phyloP scores from a whole-genome alignment of 2,113 vertebrate genomes.

The Leptodactylus fuscus region DNA sequence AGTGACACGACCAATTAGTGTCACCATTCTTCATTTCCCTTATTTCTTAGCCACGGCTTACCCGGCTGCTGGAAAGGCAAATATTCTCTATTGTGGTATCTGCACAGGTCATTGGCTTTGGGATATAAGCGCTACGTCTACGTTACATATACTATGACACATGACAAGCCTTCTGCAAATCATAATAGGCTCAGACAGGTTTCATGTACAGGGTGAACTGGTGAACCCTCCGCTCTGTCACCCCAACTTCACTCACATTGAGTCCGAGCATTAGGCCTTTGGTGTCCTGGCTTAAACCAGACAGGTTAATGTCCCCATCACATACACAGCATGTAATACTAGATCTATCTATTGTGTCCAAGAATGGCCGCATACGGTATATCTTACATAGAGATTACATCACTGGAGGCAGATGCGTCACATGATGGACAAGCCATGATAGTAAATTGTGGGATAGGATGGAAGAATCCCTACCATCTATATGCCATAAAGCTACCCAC shows the following conservation, averaged over 20 bases:
- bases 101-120: neutral
- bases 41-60: neutral
- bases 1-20: constrained; percentile 82
- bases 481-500: too few species aligned
- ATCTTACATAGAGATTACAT: too few species aligned
- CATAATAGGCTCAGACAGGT: constrained; percentile 34
- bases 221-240: neutral
- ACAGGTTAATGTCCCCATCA: neutral
- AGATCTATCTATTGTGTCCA: too few species aligned
- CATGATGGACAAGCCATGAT: too few species aligned
- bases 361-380: too few species aligned
- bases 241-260: neutral
- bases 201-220: constrained; percentile 2
- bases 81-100: neutral
- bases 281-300: neutral
- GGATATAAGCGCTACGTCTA: neutral
- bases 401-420: too few species aligned
- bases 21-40: neutral
- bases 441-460: too few species aligned
- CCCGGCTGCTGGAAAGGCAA: neutral
- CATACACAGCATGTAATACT: too few species aligned
- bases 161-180: neutral
- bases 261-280: neutral
- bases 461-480: too few species aligned
- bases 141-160: neutral